Percentiles rank a stretch among this genome's conserved stretches.
Evolutionary conservation across 53 echinoderm and acorn worm genomes (phyloP).

Genomic region (Hippasteria phrygiana): DNA sequence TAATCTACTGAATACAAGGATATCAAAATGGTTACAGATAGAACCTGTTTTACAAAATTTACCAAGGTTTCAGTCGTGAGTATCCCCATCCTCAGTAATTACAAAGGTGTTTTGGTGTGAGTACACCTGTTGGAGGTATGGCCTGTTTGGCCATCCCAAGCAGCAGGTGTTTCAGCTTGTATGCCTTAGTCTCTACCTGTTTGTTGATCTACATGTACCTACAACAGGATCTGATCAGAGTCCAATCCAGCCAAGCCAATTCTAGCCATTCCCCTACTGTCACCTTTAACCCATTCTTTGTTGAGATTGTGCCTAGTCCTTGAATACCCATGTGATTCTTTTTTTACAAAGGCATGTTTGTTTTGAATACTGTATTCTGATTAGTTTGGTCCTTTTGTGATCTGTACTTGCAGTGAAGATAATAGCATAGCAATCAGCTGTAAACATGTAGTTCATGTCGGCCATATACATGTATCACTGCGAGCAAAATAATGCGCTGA

Average conservation of each 20-base stretch:
- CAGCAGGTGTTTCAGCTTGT: slow-evolving; percentile 29
- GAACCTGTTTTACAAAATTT: too few relatives aligned
- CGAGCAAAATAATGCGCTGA: background rate
- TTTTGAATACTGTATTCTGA: slow-evolving; percentile 14
- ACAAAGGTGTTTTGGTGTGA: background rate
- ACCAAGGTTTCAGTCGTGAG: too few relatives aligned
- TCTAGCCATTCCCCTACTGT: background rate
- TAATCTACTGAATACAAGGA: too few relatives aligned
- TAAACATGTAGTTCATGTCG: slow-evolving; percentile 6
- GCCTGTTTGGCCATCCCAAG: background rate
- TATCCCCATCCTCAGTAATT: background rate
- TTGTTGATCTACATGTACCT: slow-evolving; percentile 41
- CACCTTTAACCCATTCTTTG: slow-evolving; percentile 9
- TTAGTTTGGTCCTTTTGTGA: background rate
- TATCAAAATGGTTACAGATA: too few relatives aligned
- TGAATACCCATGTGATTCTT: background rate
- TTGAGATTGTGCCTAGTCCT: background rate
- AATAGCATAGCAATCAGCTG: background rate
- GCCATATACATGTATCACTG: background rate
- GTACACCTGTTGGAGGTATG: background rate
- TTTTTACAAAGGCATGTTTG: slow-evolving; percentile 8
- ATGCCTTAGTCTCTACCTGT: slow-evolving; percentile 44
- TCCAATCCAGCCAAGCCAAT: slow-evolving; percentile 19
- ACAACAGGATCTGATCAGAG: slow-evolving; percentile 35
- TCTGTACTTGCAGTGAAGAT: background rate